Percentiles rank a stretch among this genome's conserved stretches.
These are phyloP conservation scores for Sympetrum striolatum DNA, from an alignment of 2,888 invertebrate species.

Conservation along the genomic window DNA sequence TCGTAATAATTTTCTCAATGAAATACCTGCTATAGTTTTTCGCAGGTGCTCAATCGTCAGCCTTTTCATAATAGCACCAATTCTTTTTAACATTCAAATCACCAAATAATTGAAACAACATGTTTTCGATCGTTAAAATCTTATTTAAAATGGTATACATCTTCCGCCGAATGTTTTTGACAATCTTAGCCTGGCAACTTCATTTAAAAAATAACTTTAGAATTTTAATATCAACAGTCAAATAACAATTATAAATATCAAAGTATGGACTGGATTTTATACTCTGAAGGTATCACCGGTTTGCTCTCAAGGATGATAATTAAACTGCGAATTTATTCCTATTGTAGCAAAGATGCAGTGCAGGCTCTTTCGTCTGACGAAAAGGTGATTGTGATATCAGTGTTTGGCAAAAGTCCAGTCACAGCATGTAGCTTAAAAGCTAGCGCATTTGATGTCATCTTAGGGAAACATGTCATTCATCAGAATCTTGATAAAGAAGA, in stretches of 20 bases:
- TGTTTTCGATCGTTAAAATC: too few species aligned
- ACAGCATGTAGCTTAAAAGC: constrained; percentile 71
- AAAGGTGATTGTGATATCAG: constrained; percentile 73
- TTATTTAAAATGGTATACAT: too few species aligned
- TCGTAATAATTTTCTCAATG: too few species aligned
- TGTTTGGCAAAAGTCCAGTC: constrained; percentile 75
- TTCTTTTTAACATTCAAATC: too few species aligned
- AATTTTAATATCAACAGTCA: not conserved
- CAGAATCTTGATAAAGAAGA: constrained; percentile 55
- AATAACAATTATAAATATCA: too few species aligned
- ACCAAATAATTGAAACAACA: too few species aligned
- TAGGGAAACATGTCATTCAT: constrained; percentile 55
- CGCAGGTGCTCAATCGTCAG: too few species aligned
- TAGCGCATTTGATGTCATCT: constrained; percentile 64
- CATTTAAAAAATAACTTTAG: too few species aligned
- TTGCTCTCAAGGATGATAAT: not conserved
- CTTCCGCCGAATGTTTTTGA: too few species aligned
- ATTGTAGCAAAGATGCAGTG: not conserved
- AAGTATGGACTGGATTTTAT: not conserved
- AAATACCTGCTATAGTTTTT: too few species aligned
- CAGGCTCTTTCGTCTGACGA: constrained; percentile 51
- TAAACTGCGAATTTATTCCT: not conserved
- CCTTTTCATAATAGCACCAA: too few species aligned
- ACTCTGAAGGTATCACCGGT: not conserved
- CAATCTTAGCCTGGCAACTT: too few species aligned